Base-by-base conservation (phyloP, 1,140 invertebrate species). In the Zelostemma sp. region DNA sequence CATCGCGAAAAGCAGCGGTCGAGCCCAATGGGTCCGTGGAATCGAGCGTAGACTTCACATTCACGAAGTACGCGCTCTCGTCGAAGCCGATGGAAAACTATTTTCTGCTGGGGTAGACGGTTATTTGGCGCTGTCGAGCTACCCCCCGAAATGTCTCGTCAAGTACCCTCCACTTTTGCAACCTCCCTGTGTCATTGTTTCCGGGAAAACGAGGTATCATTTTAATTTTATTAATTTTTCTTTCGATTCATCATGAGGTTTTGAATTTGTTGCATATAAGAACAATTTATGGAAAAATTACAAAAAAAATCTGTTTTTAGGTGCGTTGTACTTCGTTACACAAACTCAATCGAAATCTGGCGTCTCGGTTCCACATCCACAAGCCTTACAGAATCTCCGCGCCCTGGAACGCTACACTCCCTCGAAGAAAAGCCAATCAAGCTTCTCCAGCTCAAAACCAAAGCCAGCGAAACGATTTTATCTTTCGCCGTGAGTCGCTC, bases 61-160 rank as follows among this genome's bases (percentile, higher is more conserved):
- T 16, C 93, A 97, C 80, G 95, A 96, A 85, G 93, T 97, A 0
- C 86, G 92, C 69, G 87, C 91, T 5, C 80, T 97, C 21, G 85
- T 88, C 1, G 80, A 92, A 18, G 84, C 88, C 66, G 86, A 87
- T 18, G 86, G 88, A 1, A 90, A 90, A 72, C 82, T 97, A 16
- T 90, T 92, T 75, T 96, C 94, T 1, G 93, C 90, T 63, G 95
- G 93, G 25, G 86, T 91, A 14, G 93, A 95, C 84, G 91, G 92
- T 1, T 91, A 93, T 75, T 81, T 95, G 1, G 89, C 90, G 2
- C 80, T 92, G 15, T 88, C 87, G 6, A 89, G 88, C 63, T 88
- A 88, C 72, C 87, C 86, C 1, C 91, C 89, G 1, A 91, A 91
- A 83, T 86, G 87, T 60, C 77, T 92, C 2, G 83, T 90, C 48